Base-by-base conservation (phyloP, 2,888 invertebrate species). In the Pegoplata infirma region DNA sequence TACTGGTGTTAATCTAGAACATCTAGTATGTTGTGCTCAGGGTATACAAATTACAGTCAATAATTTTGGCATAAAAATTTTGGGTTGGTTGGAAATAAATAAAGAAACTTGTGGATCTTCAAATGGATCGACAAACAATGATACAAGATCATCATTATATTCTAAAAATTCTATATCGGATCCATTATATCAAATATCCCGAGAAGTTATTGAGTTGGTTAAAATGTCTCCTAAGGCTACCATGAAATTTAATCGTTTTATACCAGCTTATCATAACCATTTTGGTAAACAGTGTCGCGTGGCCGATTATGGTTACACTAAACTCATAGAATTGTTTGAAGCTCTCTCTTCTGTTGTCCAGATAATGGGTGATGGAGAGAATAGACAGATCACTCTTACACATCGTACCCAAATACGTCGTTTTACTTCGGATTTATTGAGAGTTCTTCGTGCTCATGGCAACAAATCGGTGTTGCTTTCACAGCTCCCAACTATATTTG, bases 191-290 rank as follows among this genome's bases (percentile, higher is more conserved):
- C 92, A 96, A 84, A 94, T 98, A 83, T 95, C 97, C 80, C 92
- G 97, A 1, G 98, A 98, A 89, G 91, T 97, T 17, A 93, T 96
- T 0, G 97, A 97, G 87, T 89, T 97, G 73, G 90, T 97, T 75
- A 95, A 95, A 84, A 95, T 94, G 59, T 94, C 94, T 19, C 94
- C 96, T 0, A 93, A 94, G 81, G 95, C 96, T 85, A 94, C 95
- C 71, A 93, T 98, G 90, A 93, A 94, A 3, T 94, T 96, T 87
- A 93, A 91, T 88, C 95, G 96, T 85, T 95, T 98, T 82, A 97
- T 98, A 84, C 98, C 98, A 2, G 95, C 97, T 1, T 98, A 98
- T 90, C 98, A 98, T 88, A 97, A 97, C 89, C 98, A 98, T 89
- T 98, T 98, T 89, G 97, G 98, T 0, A 92, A 97, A 32, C 98